Conservation (phyloP, 2,797 vertebrate species). For the Amblyraja radiata region DNA sequence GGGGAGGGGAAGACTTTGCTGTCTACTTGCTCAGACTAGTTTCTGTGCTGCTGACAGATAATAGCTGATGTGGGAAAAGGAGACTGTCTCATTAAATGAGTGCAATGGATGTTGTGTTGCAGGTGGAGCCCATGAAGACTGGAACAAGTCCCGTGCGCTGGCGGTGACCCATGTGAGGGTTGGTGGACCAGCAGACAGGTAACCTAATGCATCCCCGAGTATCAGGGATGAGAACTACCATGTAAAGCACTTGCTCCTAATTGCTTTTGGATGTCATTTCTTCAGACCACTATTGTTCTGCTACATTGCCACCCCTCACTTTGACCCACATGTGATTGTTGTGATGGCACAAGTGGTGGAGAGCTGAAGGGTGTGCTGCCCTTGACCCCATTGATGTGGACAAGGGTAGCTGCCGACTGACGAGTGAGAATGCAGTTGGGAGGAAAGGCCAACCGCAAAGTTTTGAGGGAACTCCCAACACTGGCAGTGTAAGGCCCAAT, state of each 20-base stretch:
- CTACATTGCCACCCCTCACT: background rate
- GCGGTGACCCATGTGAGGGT: slow-evolving; percentile 86
- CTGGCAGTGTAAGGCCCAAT: background rate
- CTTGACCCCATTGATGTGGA: background rate
- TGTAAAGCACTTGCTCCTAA: background rate
- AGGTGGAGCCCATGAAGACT: slow-evolving; percentile 90
- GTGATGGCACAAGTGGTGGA: no score
- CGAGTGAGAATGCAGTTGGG: background rate
- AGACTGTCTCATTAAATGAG: background rate
- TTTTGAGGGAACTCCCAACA: background rate
- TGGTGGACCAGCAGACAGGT: slow-evolving; percentile 93
- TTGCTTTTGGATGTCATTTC: background rate
- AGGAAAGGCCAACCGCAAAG: no score
- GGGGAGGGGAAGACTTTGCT: background rate
- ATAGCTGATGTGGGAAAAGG: background rate
- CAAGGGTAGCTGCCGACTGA: background rate
- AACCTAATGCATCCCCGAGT: slow-evolving; percentile 39
- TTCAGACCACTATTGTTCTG: background rate
- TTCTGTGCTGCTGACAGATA: background rate
- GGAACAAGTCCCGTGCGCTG: slow-evolving; percentile 83
- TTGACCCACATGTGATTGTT: background rate
- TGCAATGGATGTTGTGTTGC: slow-evolving; percentile 44
- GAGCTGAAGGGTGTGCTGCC: background rate
- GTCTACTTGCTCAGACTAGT: background rate
- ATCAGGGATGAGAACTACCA: background rate